phyloP scores from a whole-genome alignment of 1,140 invertebrate species.

The Helicoverpa zea region DNA sequence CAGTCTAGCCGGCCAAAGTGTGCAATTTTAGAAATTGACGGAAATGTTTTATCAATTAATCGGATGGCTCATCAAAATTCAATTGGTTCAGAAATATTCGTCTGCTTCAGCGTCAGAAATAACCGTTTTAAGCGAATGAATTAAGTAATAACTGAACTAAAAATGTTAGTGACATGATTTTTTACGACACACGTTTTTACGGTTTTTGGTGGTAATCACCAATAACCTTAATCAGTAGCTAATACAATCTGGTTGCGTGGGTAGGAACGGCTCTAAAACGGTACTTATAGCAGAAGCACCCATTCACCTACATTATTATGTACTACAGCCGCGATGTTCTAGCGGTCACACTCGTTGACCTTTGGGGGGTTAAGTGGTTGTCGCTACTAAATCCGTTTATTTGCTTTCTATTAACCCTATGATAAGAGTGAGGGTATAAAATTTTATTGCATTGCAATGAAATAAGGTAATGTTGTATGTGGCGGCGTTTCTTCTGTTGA shows the following conservation, averaged over 20 bases:
- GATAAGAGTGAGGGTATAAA: conserved; percentile 32
- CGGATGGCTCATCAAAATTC: not conserved
- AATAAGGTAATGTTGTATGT: conserved; percentile 18
- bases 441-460: conserved; percentile 35
- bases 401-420: conserved; percentile 38
- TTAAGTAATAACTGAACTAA: conserved; percentile 11
- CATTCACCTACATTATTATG: conserved; percentile 20
- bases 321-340: not conserved
- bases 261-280: not conserved
- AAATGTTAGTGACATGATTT: not conserved
- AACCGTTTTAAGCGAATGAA: not conserved
- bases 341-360: conserved; percentile 28
- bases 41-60: conserved; percentile 10
- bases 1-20: conserved; percentile 23
- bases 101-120: not conserved
- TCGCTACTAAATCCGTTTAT: conserved; percentile 28
- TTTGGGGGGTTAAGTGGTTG: conserved; percentile 2
- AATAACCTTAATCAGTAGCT: conserved; percentile 1
- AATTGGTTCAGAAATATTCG: conserved; percentile 18
- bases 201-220: not conserved
- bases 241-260: not conserved
- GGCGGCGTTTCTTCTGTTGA: not conserved
- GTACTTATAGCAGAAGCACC: not conserved
- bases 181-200: conserved; percentile 1
- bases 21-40: conserved; percentile 24